Base-by-base conservation (phyloP, 1,140 invertebrate species). In the Drosophila kepulauana region DNA sequence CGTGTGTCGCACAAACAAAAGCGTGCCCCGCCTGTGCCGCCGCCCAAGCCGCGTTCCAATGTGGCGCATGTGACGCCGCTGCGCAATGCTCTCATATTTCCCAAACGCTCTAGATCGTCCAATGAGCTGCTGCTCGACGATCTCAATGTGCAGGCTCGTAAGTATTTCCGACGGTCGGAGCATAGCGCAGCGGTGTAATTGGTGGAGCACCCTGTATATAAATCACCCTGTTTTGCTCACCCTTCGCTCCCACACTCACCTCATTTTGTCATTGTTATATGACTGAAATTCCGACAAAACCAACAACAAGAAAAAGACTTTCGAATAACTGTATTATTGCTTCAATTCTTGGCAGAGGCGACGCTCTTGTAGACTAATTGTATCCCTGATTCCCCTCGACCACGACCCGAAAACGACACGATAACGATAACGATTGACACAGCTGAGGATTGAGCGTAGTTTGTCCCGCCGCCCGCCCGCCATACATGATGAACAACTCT, bases 51-150 rank as follows among this genome's bases (percentile, higher is more conserved):
- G n/a, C 78, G 72, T 8, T 64, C 74, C 15, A 81, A 85, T 62
- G 78, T 87, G 63, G 79, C 82, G 7, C 79, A 85, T 25, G 82
- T 87, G 5, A 91, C 78, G 2, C 87, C 88, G 33, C 66, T 87
- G 41, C 88, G 88, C 41, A 81, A 88, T 59, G 82, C 81, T n/a
- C 65, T 80, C 5, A 85, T 91, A 63, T 87, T 90, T 41, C 79
- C 90, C 41, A 90, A 90, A 16, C 90, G 90, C 10, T 90, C 90
- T 13, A 84, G 89, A 33, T 91, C 90, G 3, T 81, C 90, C 57
- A 91, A 86, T 48, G 90, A 91, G 58, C 74, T 91, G 35, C 78
- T 91, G 10, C 78, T 91, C 43, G 90, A 91, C 49, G 90, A 91
- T 52, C 74, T 91, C 51, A 73, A 75, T 51, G 72, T 90, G 43